Conservation (phyloP, 2,888 invertebrate species). For the Nephrotoma guestfalica region DNA sequence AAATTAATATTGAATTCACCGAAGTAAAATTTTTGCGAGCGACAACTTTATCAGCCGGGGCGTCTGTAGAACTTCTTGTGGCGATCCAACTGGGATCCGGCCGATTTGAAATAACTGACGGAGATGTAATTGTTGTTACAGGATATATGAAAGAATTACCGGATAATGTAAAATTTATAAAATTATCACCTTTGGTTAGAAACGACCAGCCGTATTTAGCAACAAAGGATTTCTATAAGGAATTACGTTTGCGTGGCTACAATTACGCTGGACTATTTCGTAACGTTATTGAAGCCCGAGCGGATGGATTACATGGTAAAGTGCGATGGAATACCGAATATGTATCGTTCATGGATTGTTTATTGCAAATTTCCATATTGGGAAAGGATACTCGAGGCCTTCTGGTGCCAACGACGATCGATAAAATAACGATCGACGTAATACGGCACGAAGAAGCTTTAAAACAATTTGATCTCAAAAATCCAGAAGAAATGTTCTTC, state of each 20-base stretch:
- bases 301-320: constrained; percentile 26
- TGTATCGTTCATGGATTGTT: constrained; percentile 78
- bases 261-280: constrained; percentile 35
- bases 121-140: constrained; percentile 51
- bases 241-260: constrained; percentile 55
- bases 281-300: constrained; percentile 22
- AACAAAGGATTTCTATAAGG: constrained; percentile 52
- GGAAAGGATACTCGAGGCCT: constrained; percentile 52
- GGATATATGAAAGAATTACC: constrained; percentile 45
- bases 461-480: constrained; percentile 22
- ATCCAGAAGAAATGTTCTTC: constrained; percentile 8
- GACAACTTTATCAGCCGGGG: constrained; percentile 58
- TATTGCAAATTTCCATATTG: constrained; percentile 69
- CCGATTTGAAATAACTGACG: constrained; percentile 49
- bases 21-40: constrained; percentile 72
- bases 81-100: constrained; percentile 46
- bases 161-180: constrained; percentile 21
- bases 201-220: constrained; percentile 29
- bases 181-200: constrained; percentile 15
- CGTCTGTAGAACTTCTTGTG: constrained; percentile 34
- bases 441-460: constrained; percentile 39
- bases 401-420: constrained; percentile 60
- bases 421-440: constrained; percentile 55
- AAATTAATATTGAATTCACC: constrained; percentile 42
- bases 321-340: constrained; percentile 65